These are phyloP conservation scores for Probaryconus sp. DNA, from an alignment of 1,140 invertebrate species.

Conservation along the genomic window DNA sequence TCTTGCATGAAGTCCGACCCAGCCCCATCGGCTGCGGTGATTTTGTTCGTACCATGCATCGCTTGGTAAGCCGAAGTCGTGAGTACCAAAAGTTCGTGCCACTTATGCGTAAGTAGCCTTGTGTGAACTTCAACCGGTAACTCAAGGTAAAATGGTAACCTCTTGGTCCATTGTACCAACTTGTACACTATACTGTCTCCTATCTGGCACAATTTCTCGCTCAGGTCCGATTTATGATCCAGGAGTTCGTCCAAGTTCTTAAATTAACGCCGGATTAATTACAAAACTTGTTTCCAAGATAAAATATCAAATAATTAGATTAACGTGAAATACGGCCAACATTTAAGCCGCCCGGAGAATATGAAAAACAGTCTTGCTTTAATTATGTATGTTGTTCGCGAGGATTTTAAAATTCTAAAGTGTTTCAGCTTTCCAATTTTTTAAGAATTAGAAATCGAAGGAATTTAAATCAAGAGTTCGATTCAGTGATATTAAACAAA, in stretches of 20 bases:
- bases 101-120: slow-evolving; percentile 96
- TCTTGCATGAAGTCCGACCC: slow-evolving; percentile 87
- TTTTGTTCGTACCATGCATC: slow-evolving; percentile 85
- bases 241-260: slow-evolving; percentile 93
- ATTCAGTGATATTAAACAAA: too few species aligned
- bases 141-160: slow-evolving; percentile 97
- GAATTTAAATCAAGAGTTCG: too few species aligned
- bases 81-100: slow-evolving; percentile 96
- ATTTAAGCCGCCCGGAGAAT: too few species aligned
- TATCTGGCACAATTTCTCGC: slow-evolving; percentile 95
- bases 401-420: too few species aligned
- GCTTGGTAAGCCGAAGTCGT: slow-evolving; percentile 96
- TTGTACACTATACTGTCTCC: slow-evolving; percentile 97
- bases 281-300: too few species aligned
- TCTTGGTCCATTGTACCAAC: slow-evolving; percentile 98
- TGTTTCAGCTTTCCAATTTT: too few species aligned
- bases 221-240: slow-evolving; percentile 93
- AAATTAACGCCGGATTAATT: slow-evolving; percentile 63
- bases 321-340: too few species aligned
- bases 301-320: too few species aligned
- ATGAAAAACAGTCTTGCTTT: too few species aligned
- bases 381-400: too few species aligned
- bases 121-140: slow-evolving; percentile 96
- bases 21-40: slow-evolving; percentile 77
- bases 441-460: too few species aligned